Percentiles rank a stretch among this genome's conserved stretches.
phyloP scores from a whole-genome alignment of 2,888 invertebrate genomes.

The Cephus runcator region DNA sequence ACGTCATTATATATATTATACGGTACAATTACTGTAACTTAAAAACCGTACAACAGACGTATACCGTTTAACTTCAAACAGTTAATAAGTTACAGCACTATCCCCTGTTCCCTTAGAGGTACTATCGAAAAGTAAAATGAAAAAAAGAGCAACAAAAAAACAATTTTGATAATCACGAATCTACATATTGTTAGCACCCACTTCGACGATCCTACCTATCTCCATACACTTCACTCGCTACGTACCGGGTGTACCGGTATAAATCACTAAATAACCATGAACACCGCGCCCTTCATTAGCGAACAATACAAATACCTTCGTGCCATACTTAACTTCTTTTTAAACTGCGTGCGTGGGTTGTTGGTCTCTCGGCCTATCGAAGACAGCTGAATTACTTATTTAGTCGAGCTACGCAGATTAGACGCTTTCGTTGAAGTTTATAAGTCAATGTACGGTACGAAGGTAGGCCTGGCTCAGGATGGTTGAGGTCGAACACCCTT shows the following conservation, averaged over 20 bases:
- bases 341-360: conserved; percentile 21
- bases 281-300: not conserved
- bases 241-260: not conserved
- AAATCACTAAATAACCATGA: not conserved
- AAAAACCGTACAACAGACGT: not conserved
- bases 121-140: not conserved
- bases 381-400: not conserved
- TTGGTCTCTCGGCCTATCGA: not conserved
- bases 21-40: not conserved
- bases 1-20: not conserved
- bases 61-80: not conserved
- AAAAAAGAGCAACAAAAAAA: not conserved
- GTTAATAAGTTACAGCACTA: not conserved
- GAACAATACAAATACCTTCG: conserved; percentile 38
- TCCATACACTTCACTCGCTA: not conserved
- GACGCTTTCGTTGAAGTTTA: conserved; percentile 26
- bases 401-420: not conserved
- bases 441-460: conserved; percentile 61
- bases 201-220: not conserved
- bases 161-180: not conserved
- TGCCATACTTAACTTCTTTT: conserved; percentile 33
- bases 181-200: not conserved
- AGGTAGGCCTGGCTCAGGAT: conserved; percentile 69
- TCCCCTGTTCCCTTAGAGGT: not conserved
- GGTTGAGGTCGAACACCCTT: conserved; percentile 67